These are phyloP conservation scores for Pseudoips prasinana DNA, from an alignment of 2,888 invertebrate genomes.

Conservation along the genomic window DNA sequence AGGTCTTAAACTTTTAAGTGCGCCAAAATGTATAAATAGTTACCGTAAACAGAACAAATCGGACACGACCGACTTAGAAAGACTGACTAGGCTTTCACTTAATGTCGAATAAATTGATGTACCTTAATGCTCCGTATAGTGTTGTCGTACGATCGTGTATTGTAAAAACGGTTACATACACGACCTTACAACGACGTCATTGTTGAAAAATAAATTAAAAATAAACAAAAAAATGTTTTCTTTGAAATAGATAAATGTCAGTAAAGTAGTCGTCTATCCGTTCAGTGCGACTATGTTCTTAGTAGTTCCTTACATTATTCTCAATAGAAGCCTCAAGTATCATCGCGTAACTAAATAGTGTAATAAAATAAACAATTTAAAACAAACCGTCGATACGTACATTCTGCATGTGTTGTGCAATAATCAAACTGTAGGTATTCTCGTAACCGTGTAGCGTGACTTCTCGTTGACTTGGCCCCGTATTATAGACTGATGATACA, in stretches of 20 bases:
- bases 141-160: too few relatives aligned
- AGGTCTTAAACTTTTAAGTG: conserved; percentile 4
- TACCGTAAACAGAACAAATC: conserved; percentile 18
- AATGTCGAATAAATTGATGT: conserved; percentile 14
- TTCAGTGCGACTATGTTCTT: conserved; percentile 48
- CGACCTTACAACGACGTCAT: background rate
- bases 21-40: conserved; percentile 17
- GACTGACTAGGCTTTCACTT: conserved; percentile 27
- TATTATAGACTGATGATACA: conserved; percentile 58
- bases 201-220: conserved; percentile 9
- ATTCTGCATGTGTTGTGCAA: conserved; percentile 77
- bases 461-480: conserved; percentile 66
- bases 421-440: conserved; percentile 67
- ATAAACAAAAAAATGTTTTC: conserved; percentile 11
- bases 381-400: conserved; percentile 68
- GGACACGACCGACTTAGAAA: conserved; percentile 25
- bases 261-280: conserved; percentile 24
- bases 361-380: conserved; percentile 29
- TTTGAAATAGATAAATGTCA: conserved; percentile 17
- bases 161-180: too few relatives aligned
- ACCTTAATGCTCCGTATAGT: conserved; percentile 3
- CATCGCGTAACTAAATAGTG: conserved; percentile 25
- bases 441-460: conserved; percentile 55
- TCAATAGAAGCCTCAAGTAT: conserved; percentile 37
- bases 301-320: conserved; percentile 37